Evolutionary conservation across 2,797 vertebrate species (phyloP), one percentile per base, ranked within the genome.

Genomic region (Myiotriccus ornatus): DNA sequence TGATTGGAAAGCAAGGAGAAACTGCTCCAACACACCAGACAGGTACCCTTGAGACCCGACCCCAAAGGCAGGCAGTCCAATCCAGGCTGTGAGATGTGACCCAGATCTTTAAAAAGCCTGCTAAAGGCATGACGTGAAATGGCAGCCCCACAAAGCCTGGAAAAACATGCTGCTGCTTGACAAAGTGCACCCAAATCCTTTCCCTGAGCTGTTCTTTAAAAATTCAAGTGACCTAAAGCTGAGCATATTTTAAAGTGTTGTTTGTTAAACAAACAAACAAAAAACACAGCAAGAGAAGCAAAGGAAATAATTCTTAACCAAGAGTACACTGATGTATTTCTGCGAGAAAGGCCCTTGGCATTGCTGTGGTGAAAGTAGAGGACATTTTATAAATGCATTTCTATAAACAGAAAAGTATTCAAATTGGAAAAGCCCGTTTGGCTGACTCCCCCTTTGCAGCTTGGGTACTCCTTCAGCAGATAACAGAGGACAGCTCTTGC

Each of bases 401-500:
- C 67, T 73, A 6, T 52, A 78, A 65, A 94, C 47, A 84, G 47
- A 16, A 18, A 86, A 93, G 41, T 22, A 83, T 85, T 90, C 70
- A 63, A 74, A 93, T 60, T 63, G 90, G 73, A 91, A 95, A 79
- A 62, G 83, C 84, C 80, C 2, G 0, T 86, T 56, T 82, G 81
- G 70, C 81, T 87, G 89, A n/a, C 75, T 75, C 75, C 34, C 67
- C 41, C 35, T 82, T 11, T 57, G 64, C 87, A 77, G 84, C 44
- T 87, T 59, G 70, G 63, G 62, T 52, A 63, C 62, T 88, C 57
- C 79, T 83, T 20, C 69, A 41, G 90, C 90, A 94, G 88, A 43
- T 89, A 93, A 90, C 70, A 84, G 47, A 74, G 47, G 57, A 91
- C 90, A 87, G 81, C 84, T 86, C 83, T 86, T 52, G 50, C 83